Base-by-base conservation (phyloP, 2,888 invertebrate genomes). In the Polyommatus icarus region DNA sequence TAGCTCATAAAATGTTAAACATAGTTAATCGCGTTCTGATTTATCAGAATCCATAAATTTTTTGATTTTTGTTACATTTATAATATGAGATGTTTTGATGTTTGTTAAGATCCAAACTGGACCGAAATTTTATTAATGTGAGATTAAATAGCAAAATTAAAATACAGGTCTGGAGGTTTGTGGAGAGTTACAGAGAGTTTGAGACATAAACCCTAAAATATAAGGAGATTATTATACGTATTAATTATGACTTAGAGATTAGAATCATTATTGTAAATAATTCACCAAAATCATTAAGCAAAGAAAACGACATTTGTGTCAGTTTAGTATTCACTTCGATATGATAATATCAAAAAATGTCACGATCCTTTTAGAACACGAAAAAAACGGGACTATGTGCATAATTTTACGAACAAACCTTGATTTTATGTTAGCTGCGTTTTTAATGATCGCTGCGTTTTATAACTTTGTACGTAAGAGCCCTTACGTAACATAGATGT, bases 401-500 rank as follows among this genome's bases (percentile, higher is more conserved):
- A 67, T 18, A 67, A 67, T 67, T 29, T 67, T 29, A 18, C 12
- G 32, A 18, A 67, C 67, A 67, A 32, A 67, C 5, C 1, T 29
- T 32, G 24, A 15, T 12, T 4, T 61, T 24, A 12, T 20, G 18
- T 59, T 24, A 24, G 61, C 18, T 61, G 8, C 15, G 29, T 29
- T 10, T 67, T 67, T 15, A 15, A 32, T 29, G 18, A 32, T 15
- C 67, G 67, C 29, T 67, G 67, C 18, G 67, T 67, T 67, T 32
- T 20, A 29, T 29, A 6, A 15, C 18, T 29, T 32, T 29, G 67
- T 67, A 5, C 18, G 67, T 67, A 32, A 32, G 24, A 12, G 29
- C 29, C 29, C 67, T 67, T 67, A 67, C 61, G 24, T 12, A 61
- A 32, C 67, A 61, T 61, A 29, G 29, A 67, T 24, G 61, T 61